phyloP scores from a whole-genome alignment of 2,113 vertebrate species.

The Oryzias melastigma region DNA sequence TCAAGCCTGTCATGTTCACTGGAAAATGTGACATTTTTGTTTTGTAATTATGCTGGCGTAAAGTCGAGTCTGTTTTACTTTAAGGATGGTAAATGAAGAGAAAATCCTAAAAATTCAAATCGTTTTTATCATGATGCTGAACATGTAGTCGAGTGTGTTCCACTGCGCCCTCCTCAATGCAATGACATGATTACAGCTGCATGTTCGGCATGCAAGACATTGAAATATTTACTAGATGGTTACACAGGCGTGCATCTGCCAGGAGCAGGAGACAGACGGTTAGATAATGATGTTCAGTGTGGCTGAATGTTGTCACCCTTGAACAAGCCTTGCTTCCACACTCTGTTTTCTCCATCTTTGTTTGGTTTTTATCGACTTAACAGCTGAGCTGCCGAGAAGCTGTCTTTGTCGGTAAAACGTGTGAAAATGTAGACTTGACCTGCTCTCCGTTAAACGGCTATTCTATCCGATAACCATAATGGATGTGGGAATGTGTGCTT shows the following conservation, averaged over 20 bases:
- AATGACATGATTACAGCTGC: constrained; percentile 17
- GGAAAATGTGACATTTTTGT: constrained; percentile 42
- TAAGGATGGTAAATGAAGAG: background rate
- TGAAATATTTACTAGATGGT: constrained; percentile 32
- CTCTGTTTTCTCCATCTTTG: background rate
- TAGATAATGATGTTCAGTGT: constrained; percentile 15
- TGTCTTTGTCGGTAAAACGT: constrained; percentile 9
- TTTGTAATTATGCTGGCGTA: constrained; percentile 37
- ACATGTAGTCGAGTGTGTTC: constrained; percentile 12
- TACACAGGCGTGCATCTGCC: constrained; percentile 23
- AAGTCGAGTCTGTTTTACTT: constrained; percentile 1
- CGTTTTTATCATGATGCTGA: constrained; percentile 15
- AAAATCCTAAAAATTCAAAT: constrained; percentile 7
- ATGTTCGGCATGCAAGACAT: constrained; percentile 13
- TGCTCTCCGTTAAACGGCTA: constrained; percentile 9
- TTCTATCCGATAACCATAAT: constrained; percentile 41
- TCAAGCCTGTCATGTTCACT: constrained; percentile 49
- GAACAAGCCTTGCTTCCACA: constrained; percentile 7
- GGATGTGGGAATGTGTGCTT: constrained; percentile 12
- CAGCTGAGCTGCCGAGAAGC: constrained; percentile 22
- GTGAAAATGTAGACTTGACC: constrained; percentile 10
- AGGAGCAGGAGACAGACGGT: constrained; percentile 9
- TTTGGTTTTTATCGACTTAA: constrained; percentile 11
- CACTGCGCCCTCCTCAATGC: constrained; percentile 1
- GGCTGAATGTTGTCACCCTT: constrained; percentile 25